phyloP scores from a whole-genome alignment of 2,113 vertebrate genomes.

The Dipodomys ordii region DNA sequence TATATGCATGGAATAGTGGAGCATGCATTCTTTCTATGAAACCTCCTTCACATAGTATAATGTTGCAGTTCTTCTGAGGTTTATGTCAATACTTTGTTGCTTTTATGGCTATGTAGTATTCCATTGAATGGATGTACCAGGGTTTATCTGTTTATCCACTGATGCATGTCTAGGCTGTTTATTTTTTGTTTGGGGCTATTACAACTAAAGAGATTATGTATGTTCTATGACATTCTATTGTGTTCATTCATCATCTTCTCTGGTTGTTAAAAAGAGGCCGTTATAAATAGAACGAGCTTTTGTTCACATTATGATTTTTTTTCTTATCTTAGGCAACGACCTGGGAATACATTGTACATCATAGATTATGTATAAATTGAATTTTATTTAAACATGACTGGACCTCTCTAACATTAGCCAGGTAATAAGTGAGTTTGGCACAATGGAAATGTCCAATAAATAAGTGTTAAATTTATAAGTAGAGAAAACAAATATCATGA shows the following conservation, averaged over 20 bases:
- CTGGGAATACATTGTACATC: neutral
- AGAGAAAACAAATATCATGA: neutral
- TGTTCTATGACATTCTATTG: neutral
- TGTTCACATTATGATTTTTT: neutral
- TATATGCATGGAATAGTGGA: neutral
- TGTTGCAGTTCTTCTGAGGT: neutral
- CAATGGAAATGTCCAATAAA: neutral
- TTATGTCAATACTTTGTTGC: neutral
- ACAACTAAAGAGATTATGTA: neutral
- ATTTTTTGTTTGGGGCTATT: neutral
- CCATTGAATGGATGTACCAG: neutral
- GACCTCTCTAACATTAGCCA: neutral
- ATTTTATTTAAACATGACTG: neutral
- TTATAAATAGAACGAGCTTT: neutral
- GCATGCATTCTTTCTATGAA: neutral
- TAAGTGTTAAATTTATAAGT: slow-evolving; percentile 47
- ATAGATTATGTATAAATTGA: neutral
- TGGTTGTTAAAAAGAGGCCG: neutral
- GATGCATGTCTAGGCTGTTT: neutral
- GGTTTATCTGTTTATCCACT: neutral
- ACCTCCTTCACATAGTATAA: neutral
- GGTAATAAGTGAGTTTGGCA: neutral
- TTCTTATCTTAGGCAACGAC: slow-evolving; percentile 5
- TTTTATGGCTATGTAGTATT: neutral
- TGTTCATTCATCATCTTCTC: neutral